Evolutionary conservation across 2,797 vertebrate genomes (phyloP).

Genomic region (Hirundo rustica): DNA sequence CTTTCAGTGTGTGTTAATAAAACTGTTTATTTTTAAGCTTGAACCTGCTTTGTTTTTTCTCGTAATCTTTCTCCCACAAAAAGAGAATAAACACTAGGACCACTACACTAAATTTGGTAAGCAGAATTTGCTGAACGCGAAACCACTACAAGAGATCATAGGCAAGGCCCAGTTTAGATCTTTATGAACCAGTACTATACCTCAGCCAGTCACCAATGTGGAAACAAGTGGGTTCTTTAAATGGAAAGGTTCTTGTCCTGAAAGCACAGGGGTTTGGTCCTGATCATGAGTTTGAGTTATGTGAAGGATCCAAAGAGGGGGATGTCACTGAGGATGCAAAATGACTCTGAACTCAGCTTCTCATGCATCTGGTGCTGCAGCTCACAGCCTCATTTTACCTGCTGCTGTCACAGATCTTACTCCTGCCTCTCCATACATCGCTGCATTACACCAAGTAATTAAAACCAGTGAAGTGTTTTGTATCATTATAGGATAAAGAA

Average conservation of each 20-base stretch:
- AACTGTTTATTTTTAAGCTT: too few species aligned
- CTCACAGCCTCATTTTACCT: not conserved
- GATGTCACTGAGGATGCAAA: not conserved
- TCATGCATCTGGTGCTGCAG: not conserved
- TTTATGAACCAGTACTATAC: not conserved
- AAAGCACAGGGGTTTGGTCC: not conserved
- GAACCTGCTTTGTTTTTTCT: too few species aligned
- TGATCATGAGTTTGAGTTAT: not conserved
- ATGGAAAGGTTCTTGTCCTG: not conserved
- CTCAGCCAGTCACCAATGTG: not conserved
- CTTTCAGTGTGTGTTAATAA: too few species aligned
- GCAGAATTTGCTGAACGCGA: too few species aligned
- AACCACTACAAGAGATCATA: too few species aligned
- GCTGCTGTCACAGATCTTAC: not conserved
- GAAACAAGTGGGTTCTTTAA: not conserved
- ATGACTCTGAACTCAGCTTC: fast-evolving
- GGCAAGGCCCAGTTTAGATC: not conserved
- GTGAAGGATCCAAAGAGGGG: not conserved
- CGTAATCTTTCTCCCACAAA: too few species aligned
- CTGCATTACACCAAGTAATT: not conserved
- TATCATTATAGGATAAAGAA: not conserved
- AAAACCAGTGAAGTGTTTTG: not conserved
- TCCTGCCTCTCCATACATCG: not conserved
- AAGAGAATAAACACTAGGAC: too few species aligned
- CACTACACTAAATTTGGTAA: too few species aligned